phyloP scores from a whole-genome alignment of 1,140 invertebrate species.

The Aradophagus sp. region DNA sequence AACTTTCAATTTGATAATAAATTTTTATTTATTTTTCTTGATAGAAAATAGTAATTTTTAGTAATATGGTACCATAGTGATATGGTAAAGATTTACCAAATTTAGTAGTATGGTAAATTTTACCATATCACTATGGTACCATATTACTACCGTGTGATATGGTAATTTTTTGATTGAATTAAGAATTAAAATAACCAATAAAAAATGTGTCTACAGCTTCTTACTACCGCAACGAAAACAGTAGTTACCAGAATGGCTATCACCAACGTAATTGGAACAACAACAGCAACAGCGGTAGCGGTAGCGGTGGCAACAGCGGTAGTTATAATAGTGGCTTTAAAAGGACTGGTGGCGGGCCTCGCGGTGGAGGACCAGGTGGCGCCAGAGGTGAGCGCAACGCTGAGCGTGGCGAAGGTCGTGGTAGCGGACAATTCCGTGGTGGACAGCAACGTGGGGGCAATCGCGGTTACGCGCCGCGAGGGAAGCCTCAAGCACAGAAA shows the following conservation, averaged over 20 bases:
- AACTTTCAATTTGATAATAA: too few relatives aligned
- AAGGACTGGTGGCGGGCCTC: constrained; percentile 58
- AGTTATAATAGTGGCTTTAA: constrained; percentile 63
- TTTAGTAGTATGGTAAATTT: too few relatives aligned
- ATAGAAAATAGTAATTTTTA: too few relatives aligned
- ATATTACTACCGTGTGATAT: too few relatives aligned
- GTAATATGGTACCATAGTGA: too few relatives aligned
- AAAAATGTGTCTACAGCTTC: too few relatives aligned
- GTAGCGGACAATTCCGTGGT: constrained; percentile 63
- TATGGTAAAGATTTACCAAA: too few relatives aligned
- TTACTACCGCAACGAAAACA: constrained; percentile 67
- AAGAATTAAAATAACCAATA: too few relatives aligned
- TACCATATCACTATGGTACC: too few relatives aligned
- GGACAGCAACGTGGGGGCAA: constrained; percentile 48
- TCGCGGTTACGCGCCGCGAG: constrained; percentile 61
- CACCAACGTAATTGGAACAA: constrained; percentile 65
- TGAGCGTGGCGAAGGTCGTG: constrained; percentile 53
- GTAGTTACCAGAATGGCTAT: constrained; percentile 71
- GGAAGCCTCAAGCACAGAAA: constrained; percentile 65
- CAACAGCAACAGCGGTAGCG: constrained; percentile 36
- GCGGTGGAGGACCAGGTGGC: constrained; percentile 56
- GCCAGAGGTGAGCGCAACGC: constrained; percentile 50
- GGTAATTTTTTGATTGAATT: too few relatives aligned
- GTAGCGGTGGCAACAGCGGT: constrained; percentile 36
- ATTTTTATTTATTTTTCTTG: too few relatives aligned